Evolutionary conservation across 2,888 invertebrate genomes (phyloP), one percentile per base, ranked within the genome.

Genomic region (Drosophila formosana): DNA sequence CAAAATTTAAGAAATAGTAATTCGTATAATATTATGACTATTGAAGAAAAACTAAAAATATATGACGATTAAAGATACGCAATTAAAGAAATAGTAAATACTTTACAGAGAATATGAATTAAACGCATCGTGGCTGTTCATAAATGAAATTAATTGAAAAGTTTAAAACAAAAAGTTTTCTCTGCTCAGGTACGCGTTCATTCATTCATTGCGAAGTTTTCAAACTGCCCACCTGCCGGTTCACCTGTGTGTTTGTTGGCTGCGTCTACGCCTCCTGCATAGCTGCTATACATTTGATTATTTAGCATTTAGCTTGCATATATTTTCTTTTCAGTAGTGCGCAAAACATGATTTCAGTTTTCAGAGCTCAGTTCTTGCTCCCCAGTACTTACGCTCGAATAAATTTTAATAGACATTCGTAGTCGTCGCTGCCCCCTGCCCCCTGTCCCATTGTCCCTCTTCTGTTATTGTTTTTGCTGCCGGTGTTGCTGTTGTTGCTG

Each of bases 391-490:
- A 78, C 77, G 86, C 86, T 85, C 86, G 86, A 86, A 85, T 85
- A 86, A 84, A 80, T 86, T 86, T 86, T 86, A 85, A 85, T 86
- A 86, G 84, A 82, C 86, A 78, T 82, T 80, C 68, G 78, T 64
- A 83, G 78, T 80, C 72, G 76, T 82, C 72, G 74, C 80, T 58
- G 43, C 62, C 67, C 53, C 55, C 32, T 26, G 7, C 55, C 18
- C 3, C 3, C n/a, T n/a, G n/a, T 11, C 18, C 6, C 4, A n/a
- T 18, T 41, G 39, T 11, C 18, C 6, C 4, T 4, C 6, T 41
- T 13, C 18, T 18, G 18, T 41, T 41, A 18, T 41, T 41, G 39
- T 41, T 41, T 41, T 41, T 41, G 39, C 18, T 18, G 32, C 9
- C 37, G 37, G 37, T 45, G 30, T 46, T 43, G 13, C 18, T 41